Evolutionary conservation across 2,888 invertebrate genomes (phyloP), one percentile per base, ranked within the genome.

Genomic region (Drosophila rellima): DNA sequence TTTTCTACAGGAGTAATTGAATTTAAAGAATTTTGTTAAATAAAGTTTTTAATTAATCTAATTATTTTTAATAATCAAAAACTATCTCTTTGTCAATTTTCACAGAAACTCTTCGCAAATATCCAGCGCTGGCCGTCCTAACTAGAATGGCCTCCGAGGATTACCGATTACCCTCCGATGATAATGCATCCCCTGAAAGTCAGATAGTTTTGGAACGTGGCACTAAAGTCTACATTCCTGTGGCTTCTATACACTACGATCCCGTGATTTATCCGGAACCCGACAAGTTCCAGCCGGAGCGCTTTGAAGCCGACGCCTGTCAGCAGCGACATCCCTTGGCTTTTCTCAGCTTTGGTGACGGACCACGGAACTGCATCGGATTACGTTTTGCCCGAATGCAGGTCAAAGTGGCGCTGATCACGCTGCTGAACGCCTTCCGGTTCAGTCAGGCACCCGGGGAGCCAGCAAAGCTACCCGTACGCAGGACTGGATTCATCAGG

Each of bases 81-180:
- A 10, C 8, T 23, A 8, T 26, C n/a, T 11, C 31, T 15, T 26
- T 29, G 15, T 44, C 13, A 29, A 1, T 23, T 10, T 7, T 82
- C 78, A 6, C 82, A 93, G 94, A 94, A 82, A 91, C 93, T 0
- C 80, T 94, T 3, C 90, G 94, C 11, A 89, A 92, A 51, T 93
- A 93, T 77, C 93, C 94, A 8, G 92, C 93, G 0, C 68, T 92
- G 1, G 76, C 90, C 0, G 70, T 88, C 1, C 65, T 93, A 0
- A 91, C 90, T 1, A 91, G 93, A 37, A 40, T 82, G 2, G 89
- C 93, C 33, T 72, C 67, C 7, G 85, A 86, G 31, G 89, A 92
- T 40, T 93, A 92, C 70, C 51, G 62, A 23, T 60, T 93, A 2
- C 88, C 92, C 1, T 87, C 92, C 1, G 3, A 29, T 2, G 79